Conservation (phyloP, 2,888 invertebrate genomes). For the Eristalis arbustorum region DNA sequence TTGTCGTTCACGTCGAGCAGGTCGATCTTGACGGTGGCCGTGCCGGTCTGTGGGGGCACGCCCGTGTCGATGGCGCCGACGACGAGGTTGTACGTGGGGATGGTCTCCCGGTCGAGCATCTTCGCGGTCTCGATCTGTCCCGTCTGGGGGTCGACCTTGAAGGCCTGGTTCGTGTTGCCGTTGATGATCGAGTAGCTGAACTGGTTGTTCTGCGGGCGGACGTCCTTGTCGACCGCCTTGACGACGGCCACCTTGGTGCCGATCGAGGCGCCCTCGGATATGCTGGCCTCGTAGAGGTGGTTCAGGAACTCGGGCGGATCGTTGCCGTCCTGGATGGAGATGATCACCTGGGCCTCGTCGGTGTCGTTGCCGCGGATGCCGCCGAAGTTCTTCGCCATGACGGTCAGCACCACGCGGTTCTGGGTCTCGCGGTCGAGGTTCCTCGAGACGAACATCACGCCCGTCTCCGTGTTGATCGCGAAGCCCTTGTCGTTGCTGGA, state of each 20-base stretch:
- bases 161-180: constrained; percentile 90
- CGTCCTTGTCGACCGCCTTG: constrained; percentile 94
- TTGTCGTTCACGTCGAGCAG: constrained; percentile 96
- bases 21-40: constrained; percentile 89
- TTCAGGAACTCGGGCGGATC: constrained; percentile 96
- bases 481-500: constrained; percentile 96
- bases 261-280: constrained; percentile 89
- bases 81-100: constrained; percentile 87
- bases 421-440: constrained; percentile 93
- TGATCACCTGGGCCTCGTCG: constrained; percentile 95
- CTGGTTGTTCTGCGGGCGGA: constrained; percentile 93
- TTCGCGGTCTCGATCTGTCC: constrained; percentile 91
- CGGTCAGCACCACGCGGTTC: constrained; percentile 92
- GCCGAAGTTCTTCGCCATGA: constrained; percentile 96
- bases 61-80: constrained; percentile 95
- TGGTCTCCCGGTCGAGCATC: constrained; percentile 89
- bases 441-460: constrained; percentile 90
- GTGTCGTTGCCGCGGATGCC: constrained; percentile 97
- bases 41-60: constrained; percentile 94
- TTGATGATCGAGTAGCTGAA: constrained; percentile 94
- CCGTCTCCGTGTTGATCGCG: constrained; percentile 90
- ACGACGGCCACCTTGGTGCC: constrained; percentile 90
- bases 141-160: constrained; percentile 92
- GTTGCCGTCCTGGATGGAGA: constrained; percentile 96
- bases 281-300: constrained; percentile 87